phyloP scores from a whole-genome alignment of 2,888 invertebrate genomes.

The Pollenia labialis region DNA sequence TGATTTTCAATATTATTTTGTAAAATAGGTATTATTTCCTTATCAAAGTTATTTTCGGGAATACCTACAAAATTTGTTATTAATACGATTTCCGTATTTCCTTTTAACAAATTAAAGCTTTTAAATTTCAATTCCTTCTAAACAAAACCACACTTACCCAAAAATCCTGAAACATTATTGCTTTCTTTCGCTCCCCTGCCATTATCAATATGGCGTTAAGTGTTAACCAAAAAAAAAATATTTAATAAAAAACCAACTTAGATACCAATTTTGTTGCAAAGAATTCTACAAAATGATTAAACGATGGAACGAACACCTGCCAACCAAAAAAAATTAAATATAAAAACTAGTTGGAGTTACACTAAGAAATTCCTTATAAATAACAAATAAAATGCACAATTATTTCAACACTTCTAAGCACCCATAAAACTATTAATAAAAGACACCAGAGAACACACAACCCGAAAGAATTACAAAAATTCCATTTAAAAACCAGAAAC shows the following conservation, averaged over 20 bases:
- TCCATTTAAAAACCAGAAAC: constrained; percentile 4
- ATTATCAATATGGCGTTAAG: constrained; percentile 14
- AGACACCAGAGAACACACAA: constrained; percentile 5
- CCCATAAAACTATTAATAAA: constrained; percentile 3
- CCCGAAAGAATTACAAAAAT: constrained; percentile 34
- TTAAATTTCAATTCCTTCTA: no score
- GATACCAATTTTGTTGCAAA: background rate
- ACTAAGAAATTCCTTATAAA: constrained; percentile 20
- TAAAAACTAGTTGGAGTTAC: constrained; percentile 1
- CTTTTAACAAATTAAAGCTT: no score
- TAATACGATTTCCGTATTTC: no score
- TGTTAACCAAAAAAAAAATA: constrained; percentile 1
- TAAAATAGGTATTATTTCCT: no score
- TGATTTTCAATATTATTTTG: no score
- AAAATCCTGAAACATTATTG: constrained; percentile 60
- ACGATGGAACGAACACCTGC: constrained; percentile 51
- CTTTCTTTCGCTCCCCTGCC: constrained; percentile 33
- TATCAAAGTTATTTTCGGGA: no score
- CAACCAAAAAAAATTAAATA: background rate
- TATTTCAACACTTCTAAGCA: constrained; percentile 46
- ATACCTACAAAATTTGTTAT: no score
- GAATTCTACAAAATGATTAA: background rate
- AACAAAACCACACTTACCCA: constrained; percentile 52
- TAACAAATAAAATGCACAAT: constrained; percentile 10
- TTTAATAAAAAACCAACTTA: background rate